A percentile compares a stretch with the other conserved stretches of the same genome.
Evolutionary conservation across 2,797 vertebrate species (phyloP).

Genomic region (Huso huso): DNA sequence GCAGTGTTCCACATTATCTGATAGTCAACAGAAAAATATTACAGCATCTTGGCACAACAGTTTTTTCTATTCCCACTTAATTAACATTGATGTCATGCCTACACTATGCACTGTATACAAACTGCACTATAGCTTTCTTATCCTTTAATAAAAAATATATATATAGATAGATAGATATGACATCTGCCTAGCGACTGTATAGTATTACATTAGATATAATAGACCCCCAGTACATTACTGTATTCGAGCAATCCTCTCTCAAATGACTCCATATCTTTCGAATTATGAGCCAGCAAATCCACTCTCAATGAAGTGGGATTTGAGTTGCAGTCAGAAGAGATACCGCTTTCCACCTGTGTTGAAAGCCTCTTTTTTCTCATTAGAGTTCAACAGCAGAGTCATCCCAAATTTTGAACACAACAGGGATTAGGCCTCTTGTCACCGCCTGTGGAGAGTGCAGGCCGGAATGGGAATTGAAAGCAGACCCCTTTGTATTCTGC

Average conservation of each 20-base stretch:
- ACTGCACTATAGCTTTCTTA: too few relatives aligned
- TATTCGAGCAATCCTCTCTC: slow-evolving; percentile 3
- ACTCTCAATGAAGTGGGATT: slow-evolving; percentile 13
- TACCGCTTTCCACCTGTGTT: background rate
- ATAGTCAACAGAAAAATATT: too few relatives aligned
- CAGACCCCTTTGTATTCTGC: background rate
- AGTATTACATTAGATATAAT: background rate
- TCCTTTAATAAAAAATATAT: too few relatives aligned
- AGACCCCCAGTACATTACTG: background rate
- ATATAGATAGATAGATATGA: too few relatives aligned
- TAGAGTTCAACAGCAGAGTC: slow-evolving; percentile 1
- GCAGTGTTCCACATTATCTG: too few relatives aligned
- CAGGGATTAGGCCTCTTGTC: background rate
- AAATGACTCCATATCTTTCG: slow-evolving; percentile 3
- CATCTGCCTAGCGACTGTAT: background rate
- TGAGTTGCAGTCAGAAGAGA: slow-evolving; percentile 3
- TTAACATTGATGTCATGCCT: too few relatives aligned
- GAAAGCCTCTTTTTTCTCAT: background rate
- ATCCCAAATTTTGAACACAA: background rate
- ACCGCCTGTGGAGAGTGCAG: background rate
- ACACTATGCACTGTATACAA: too few relatives aligned
- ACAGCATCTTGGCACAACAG: too few relatives aligned
- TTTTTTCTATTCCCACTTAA: too few relatives aligned
- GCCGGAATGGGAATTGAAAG: background rate
- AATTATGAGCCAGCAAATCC: slow-evolving; percentile 14